Evolutionary conservation across 1,140 invertebrate genomes (phyloP).

Genomic region (Himalopsyche phryganea): DNA sequence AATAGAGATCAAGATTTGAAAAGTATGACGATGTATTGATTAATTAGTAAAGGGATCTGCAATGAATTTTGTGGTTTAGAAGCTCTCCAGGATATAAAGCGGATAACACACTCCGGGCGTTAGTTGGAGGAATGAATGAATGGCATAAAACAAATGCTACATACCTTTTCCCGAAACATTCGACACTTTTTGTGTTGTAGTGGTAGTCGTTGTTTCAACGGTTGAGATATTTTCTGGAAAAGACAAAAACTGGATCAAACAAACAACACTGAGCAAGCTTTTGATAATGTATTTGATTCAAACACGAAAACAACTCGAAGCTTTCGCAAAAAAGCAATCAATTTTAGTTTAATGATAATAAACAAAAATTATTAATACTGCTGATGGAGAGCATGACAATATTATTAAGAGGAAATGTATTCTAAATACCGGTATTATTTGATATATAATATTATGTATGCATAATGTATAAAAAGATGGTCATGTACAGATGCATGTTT

Average conservation of each 20-base stretch:
- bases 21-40: too few species aligned
- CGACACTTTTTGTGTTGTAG: constrained; percentile 20
- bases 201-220: constrained; percentile 25
- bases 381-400: constrained; percentile 30
- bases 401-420: constrained; percentile 13
- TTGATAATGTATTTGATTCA: constrained; percentile 12
- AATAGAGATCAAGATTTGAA: too few species aligned
- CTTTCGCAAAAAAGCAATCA: constrained; percentile 29
- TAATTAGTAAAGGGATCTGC: too few species aligned
- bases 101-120: too few species aligned
- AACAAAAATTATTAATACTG: constrained; percentile 28
- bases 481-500: constrained; percentile 24
- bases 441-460: constrained; percentile 3
- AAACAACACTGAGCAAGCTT: neutral
- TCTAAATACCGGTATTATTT: too few species aligned
- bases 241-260: constrained; percentile 14
- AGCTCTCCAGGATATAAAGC: too few species aligned
- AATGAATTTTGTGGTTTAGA: too few species aligned
- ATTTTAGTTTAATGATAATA: neutral
- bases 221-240: constrained; percentile 29
- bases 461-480: constrained; percentile 8
- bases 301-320: constrained; percentile 29
- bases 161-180: constrained; percentile 30
- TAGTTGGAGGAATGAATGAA: too few species aligned
- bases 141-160: too few species aligned